Base-by-base conservation (phyloP, 2,888 invertebrate species). In the Aspidiotus destructor region DNA sequence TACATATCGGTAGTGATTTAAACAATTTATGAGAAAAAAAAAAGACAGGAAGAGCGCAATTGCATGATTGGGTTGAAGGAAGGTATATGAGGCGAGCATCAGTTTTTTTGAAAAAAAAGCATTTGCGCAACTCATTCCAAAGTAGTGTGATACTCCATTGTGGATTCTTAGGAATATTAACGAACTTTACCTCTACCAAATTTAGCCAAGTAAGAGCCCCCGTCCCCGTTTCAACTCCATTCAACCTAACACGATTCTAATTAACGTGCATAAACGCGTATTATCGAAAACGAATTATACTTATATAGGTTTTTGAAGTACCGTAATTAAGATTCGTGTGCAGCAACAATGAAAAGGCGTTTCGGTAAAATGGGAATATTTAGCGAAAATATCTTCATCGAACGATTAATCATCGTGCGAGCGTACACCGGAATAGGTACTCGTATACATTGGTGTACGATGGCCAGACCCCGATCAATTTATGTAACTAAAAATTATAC, bases 321-420 rank as follows among this genome's bases (percentile, higher is more conserved):
- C 48, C 28, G 58, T 58, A 58, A 58, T 58, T 58, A 58, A 58
- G 28, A 58, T 58, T 28, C 15, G 55, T 28, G 48, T n/a, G 48
- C 10, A 40, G 28, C 16, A 58, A 58, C 58, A 28, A 58, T 58
- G 58, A 58, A 58, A 58, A 58, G 58, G 58, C 58, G 58, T 58
- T 58, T 28, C 28, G 40, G 10, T 48, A 58, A 28, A 28, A 58
- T 17, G 16, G 28, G 28, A 28, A 58, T 58, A 58, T 40, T 58
- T 58, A 58, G 58, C 58, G 28, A 58, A 54, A 58, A 58, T 58
- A 58, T 28, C 28, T 28, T 58, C 28, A 58, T 58, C 13, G 58
- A 28, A 58, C 28, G 17, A 58, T 58, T 58, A 58, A 58, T 58
- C 58, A 58, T 13, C 11, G 28, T 7, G 28, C 28, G 28, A 28